phyloP scores from a whole-genome alignment of 1,140 invertebrate species.

The Magallana ariakensis region DNA sequence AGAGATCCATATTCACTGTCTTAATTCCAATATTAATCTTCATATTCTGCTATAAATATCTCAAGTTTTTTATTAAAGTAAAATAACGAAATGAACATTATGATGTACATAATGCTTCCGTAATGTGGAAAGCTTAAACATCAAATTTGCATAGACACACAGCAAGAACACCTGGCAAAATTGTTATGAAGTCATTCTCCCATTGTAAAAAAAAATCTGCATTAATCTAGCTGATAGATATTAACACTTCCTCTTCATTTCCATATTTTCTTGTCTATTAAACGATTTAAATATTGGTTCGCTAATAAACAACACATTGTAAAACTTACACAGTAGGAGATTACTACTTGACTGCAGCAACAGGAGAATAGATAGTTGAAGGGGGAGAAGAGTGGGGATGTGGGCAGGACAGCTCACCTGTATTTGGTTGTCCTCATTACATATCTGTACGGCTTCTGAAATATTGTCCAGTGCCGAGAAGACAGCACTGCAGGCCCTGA shows the following conservation, averaged over 20 bases:
- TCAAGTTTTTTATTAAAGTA: neutral
- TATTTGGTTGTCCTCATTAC: constrained; percentile 88
- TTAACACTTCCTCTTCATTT: neutral
- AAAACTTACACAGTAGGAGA: no score
- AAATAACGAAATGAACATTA: neutral
- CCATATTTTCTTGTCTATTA: neutral
- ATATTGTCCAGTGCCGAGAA: constrained; percentile 91
- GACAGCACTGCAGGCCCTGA: constrained; percentile 86
- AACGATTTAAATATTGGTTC: neutral
- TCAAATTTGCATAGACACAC: constrained; percentile 13
- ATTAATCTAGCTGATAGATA: neutral
- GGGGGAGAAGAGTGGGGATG: neutral
- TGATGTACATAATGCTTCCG: constrained; percentile 27
- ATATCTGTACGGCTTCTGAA: constrained; percentile 90
- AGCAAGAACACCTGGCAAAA: constrained; percentile 21
- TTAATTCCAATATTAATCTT: constrained; percentile 19
- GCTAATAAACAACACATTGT: neutral
- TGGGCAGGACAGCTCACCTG: constrained; percentile 83
- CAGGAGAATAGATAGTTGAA: neutral
- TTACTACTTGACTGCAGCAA: no score
- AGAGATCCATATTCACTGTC: neutral
- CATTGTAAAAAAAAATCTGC: neutral
- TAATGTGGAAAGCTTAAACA: neutral
- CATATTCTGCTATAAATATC: neutral
- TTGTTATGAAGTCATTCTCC: neutral